Conservation (phyloP, 2,113 vertebrate genomes). For the Naja naja region DNA sequence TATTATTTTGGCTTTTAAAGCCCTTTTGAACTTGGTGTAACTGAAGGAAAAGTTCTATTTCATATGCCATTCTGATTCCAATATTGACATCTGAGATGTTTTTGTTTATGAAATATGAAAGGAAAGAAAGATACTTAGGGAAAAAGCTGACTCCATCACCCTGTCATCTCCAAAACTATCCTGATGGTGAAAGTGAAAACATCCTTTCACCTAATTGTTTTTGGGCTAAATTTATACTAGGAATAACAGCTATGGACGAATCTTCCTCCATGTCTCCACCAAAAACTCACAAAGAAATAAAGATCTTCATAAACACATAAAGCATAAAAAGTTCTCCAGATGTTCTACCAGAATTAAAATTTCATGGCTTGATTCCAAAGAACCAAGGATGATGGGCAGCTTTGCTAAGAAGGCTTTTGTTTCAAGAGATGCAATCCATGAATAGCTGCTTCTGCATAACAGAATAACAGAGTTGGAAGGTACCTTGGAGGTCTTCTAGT, state of each 20-base stretch:
- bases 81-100: neutral
- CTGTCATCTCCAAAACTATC: conserved; percentile 10
- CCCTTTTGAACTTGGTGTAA: neutral
- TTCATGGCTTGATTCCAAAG: neutral
- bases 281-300: neutral
- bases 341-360: neutral
- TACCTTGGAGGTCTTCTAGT: too few species aligned
- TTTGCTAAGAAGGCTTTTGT: neutral
- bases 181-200: neutral
- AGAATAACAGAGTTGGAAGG: too few species aligned
- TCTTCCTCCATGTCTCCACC: neutral
- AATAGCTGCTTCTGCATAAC: neutral
- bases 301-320: neutral
- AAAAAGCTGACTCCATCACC: neutral
- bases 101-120: neutral
- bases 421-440: neutral
- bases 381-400: neutral
- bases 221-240: neutral
- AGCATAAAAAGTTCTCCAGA: neutral
- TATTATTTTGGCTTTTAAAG: neutral
- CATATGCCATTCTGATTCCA: neutral
- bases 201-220: neutral
- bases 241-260: neutral
- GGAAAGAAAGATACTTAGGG: neutral
- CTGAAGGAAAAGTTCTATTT: neutral